Evolutionary conservation across 2,113 vertebrate species (phyloP).

Genomic region (Carlito syrichta): DNA sequence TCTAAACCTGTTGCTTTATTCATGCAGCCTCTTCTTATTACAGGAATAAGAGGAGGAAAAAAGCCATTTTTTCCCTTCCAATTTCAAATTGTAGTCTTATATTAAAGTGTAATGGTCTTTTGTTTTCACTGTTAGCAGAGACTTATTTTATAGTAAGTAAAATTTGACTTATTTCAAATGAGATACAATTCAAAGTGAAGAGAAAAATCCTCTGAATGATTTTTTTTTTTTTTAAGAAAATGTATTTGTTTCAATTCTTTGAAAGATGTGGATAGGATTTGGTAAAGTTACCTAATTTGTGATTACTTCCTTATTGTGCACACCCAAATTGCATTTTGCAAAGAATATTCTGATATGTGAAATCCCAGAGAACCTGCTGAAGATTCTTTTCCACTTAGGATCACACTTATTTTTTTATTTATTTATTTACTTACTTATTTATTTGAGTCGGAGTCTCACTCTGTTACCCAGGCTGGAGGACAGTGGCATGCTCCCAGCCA

Average conservation of each 20-base stretch:
- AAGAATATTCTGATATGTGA: background rate
- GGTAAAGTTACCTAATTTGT: background rate
- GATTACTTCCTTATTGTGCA: background rate
- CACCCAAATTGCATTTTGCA: background rate
- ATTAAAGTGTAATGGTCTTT: background rate
- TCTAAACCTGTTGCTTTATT: background rate
- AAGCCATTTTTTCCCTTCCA: background rate
- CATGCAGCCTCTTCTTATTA: background rate
- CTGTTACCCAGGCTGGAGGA: too few species aligned
- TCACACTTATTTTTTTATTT: too few species aligned
- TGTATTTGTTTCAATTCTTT: background rate
- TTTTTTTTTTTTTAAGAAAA: background rate
- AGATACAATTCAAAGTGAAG: background rate
- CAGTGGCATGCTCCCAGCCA: too few species aligned
- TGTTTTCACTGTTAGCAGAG: background rate
- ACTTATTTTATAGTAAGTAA: background rate
- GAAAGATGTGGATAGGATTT: background rate
- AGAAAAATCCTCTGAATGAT: background rate
- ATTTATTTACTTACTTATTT: too few species aligned
- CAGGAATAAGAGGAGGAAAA: background rate
- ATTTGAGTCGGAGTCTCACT: too few species aligned
- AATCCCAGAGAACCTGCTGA: background rate
- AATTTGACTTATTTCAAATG: background rate
- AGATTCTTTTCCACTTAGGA: background rate
- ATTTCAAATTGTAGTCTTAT: background rate